Percentiles rank a stretch among this genome's conserved stretches.
Conservation (phyloP, 2,797 vertebrate genomes). For the Tragelaphus oryx region DNA sequence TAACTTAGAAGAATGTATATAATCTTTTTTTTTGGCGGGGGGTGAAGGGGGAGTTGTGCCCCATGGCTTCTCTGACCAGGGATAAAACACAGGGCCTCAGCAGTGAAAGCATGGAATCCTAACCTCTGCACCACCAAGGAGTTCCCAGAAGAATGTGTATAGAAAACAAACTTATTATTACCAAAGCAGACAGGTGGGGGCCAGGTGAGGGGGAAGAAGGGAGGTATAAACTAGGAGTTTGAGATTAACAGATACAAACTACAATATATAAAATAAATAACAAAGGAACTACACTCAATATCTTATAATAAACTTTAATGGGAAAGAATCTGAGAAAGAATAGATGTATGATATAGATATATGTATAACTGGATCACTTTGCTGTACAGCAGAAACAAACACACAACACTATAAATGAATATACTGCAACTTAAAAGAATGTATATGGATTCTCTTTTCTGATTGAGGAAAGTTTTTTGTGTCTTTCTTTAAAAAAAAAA, state of each 20-base stretch:
- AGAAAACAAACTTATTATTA: neutral
- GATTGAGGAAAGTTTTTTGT: neutral
- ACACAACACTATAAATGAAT: neutral
- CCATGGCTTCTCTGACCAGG: neutral
- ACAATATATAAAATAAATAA: neutral
- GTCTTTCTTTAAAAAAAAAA: neutral
- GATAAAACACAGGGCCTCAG: neutral
- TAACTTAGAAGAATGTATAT: neutral
- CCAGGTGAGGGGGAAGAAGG: neutral
- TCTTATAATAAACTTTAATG: neutral
- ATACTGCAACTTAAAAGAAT: neutral
- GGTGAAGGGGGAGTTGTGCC: neutral
- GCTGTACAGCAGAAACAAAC: neutral
- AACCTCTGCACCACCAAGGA: neutral
- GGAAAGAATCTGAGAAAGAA: neutral
- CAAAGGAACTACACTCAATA: neutral
- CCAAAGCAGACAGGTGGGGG: neutral
- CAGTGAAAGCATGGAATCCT: neutral
- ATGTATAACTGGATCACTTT: neutral
- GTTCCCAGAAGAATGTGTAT: neutral
- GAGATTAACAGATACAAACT: neutral
- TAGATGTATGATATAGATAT: neutral
- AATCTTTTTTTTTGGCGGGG: neutral
- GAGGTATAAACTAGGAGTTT: neutral
- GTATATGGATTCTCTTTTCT: neutral